A percentile compares a stretch with the other conserved stretches of the same genome.
Evolutionary conservation across 2,797 vertebrate genomes (phyloP).

Genomic region (Microhierax caerulescens): DNA sequence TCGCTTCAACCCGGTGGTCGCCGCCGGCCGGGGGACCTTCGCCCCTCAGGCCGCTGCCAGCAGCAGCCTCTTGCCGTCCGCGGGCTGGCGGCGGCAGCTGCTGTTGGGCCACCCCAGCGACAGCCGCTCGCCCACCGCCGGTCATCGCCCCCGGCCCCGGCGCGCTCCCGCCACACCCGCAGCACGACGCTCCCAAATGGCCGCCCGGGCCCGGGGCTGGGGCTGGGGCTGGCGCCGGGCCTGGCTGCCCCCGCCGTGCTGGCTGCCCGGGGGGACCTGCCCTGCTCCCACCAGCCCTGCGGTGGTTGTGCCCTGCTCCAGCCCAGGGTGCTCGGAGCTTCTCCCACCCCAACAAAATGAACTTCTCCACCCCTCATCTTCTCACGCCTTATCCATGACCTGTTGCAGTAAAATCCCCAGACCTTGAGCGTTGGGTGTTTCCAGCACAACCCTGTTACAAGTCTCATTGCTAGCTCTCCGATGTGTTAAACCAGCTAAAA

Average conservation of each 20-base stretch:
- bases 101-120: neutral
- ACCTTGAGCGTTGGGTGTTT: neutral
- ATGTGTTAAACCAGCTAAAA: neutral
- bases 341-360: neutral
- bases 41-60: neutral
- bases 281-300: fast-evolving
- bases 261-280: fast-evolving
- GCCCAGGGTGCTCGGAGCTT: fast-evolving
- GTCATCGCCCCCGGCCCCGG: neutral
- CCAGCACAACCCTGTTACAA: fast-evolving
- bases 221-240: neutral
- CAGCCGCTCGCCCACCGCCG: neutral
- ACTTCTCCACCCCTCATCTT: fast-evolving
- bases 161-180: neutral
- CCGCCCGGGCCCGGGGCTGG: neutral
- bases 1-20: neutral
- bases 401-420: too few species aligned
- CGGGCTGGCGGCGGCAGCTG: neutral
- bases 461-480: fast-evolving
- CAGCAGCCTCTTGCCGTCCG: neutral
- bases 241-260: neutral
- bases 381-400: fast-evolving
- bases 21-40: neutral
- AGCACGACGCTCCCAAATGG: neutral
- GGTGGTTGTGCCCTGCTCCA: too few species aligned